Base-by-base conservation (phyloP, 2,888 invertebrate species). In the Philereme transversata region DNA sequence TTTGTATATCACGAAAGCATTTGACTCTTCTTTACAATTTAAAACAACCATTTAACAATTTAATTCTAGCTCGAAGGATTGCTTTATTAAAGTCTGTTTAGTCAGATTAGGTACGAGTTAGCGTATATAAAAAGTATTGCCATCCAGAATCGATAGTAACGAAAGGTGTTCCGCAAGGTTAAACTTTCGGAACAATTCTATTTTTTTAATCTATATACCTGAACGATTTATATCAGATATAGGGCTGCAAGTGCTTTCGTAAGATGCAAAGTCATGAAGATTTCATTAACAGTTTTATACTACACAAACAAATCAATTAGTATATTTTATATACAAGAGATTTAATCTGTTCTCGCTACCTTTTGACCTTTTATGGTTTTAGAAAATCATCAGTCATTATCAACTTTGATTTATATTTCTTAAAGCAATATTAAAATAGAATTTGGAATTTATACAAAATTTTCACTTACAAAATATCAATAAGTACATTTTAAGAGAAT, bases 1-100 rank as follows among this genome's bases (percentile, higher is more conserved):
- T 57, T 34, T 44, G 34, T 8, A 47, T 35, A 47, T 48, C 55
- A 34, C 48, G 11, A 55, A 47, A 41, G 35, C 54, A 41, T 55
- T 48, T 48, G 3, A 22, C 22, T 22, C 22, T 22, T 22, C 22
- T 22, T 22, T 22, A 22, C 22, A 22, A 2, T 22, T 22, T 3
- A 22, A 22, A 22, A 22, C 22, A 22, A 22, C 22, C 22, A 2
- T 22, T 22, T 22, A 22, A 22, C 22, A 22, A 22, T 22, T 22
- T 22, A 22, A 22, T 22, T 22, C 22, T 22, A 22, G 22, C 22
- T 22, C 22, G 22, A 22, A 22, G 22, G 22, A 22, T 22, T 22
- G 22, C 22, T 22, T 22, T 22, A 22, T 22, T 22, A 22, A 22
- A 22, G 22, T 22, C 1, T 22, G 1, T 22, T 22, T 22, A 3